phyloP scores from a whole-genome alignment of 2,888 invertebrate genomes.

The Stenchaetothrips biformis region DNA sequence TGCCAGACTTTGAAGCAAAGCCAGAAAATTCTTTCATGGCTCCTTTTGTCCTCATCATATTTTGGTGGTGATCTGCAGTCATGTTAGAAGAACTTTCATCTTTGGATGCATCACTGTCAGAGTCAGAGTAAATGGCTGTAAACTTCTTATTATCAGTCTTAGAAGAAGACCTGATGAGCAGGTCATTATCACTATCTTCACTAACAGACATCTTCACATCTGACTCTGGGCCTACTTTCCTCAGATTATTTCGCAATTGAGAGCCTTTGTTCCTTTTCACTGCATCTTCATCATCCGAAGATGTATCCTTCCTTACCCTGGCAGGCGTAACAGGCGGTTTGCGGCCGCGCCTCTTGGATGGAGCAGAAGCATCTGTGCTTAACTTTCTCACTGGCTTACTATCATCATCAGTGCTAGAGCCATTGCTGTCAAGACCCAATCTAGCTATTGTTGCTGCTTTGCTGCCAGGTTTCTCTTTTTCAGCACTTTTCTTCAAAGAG shows the following conservation, averaged over 20 bases:
- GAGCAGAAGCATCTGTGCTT: conserved; percentile 30
- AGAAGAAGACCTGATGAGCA: conserved; percentile 56
- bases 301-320: conserved; percentile 42
- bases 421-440: conserved; percentile 29
- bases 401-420: conserved; percentile 22
- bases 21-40: conserved; percentile 75
- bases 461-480: conserved; percentile 32
- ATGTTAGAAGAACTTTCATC: conserved; percentile 58
- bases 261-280: conserved; percentile 38
- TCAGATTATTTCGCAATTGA: conserved; percentile 57
- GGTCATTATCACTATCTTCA: conserved; percentile 74
- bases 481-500: neutral
- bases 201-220: conserved; percentile 50
- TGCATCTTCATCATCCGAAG: conserved; percentile 53
- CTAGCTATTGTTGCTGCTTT: conserved; percentile 32
- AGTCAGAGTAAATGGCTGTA: conserved; percentile 79
- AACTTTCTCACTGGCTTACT: conserved; percentile 36
- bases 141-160: conserved; percentile 52
- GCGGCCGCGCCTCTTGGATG: neutral
- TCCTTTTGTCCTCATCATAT: conserved; percentile 70
- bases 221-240: conserved; percentile 72
- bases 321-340: conserved; percentile 24
- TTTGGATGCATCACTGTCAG: conserved; percentile 60
- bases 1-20: conserved; percentile 45
- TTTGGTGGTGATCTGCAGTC: conserved; percentile 63